These are phyloP conservation scores for Arctia plantaginis DNA, from an alignment of 2,888 invertebrate species.

Conservation along the genomic window DNA sequence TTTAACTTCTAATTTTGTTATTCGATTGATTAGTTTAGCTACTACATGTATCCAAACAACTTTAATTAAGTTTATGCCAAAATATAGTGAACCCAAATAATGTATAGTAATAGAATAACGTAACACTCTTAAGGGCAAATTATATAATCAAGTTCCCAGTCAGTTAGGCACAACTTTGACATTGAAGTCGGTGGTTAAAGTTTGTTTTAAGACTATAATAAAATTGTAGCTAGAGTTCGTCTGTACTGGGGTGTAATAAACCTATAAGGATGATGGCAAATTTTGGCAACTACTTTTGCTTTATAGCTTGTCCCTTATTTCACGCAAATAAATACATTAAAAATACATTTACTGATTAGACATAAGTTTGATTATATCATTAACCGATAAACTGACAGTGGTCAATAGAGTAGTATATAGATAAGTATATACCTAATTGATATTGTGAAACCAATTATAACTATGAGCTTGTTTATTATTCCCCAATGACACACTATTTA, in stretches of 20 bases:
- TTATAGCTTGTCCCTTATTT: neutral
- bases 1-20: conserved; percentile 7
- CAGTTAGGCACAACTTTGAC: conserved; percentile 25
- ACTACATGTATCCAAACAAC: conserved; percentile 8
- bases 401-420: neutral
- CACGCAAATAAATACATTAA: neutral
- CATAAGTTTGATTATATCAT: neutral
- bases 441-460: neutral
- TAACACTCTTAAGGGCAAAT: conserved; percentile 34
- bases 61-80: conserved; percentile 28
- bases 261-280: neutral
- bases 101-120: conserved; percentile 32
- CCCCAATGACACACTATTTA: too few species aligned
- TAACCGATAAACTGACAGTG: neutral
- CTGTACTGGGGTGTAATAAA: conserved; percentile 20
- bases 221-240: conserved; percentile 25
- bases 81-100: conserved; percentile 28
- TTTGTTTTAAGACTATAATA: conserved; percentile 35
- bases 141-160: conserved; percentile 41
- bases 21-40: conserved; percentile 8
- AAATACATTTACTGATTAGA: neutral
- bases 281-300: neutral
- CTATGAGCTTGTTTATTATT: neutral
- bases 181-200: conserved; percentile 29
- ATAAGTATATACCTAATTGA: neutral